Base-by-base conservation (phyloP, 2,797 vertebrate genomes). In the Harpagifer antarcticus region DNA sequence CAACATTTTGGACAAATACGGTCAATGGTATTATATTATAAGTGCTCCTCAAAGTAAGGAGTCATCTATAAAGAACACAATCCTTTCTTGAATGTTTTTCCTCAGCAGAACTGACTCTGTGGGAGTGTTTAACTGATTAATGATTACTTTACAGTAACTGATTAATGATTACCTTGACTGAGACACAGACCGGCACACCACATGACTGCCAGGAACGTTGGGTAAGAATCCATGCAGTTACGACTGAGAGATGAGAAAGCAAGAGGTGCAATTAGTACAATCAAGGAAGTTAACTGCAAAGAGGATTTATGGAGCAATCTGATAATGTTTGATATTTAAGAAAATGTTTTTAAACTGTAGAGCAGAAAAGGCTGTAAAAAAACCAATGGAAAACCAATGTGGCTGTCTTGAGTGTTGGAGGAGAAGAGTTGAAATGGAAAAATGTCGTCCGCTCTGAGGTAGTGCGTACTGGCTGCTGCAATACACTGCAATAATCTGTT, bases 181-280 rank as follows among this genome's bases (percentile, higher is more conserved):
- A 98, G 97, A 75, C 98, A 96, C 43, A 99, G 81, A 5, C 98
- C 98, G 0, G 97, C 97, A 2, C 95, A 97, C 97, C 98, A 99
- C 86, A 99, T 95, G 79, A 97, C 89, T 0, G 94, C 98, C 0
- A 99, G 95, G 84, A 99, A 99, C 0, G 98, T 98, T 1, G 98
- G 95, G 59, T 99, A 99, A 0, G 96, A 83, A 0, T 99, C 97
- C 78, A 96, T 96, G 0, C 98, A 99, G 94, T 99, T 99, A 63
- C 97, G 97, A 67, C 98, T 99, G 76, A 65, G 65, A 69, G 33
- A 68, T 47, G 14, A 1, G 8, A 8, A 63, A 69, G 61, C 10
- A 84, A 61, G 2, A 72, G 12, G 31, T 27, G 47, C 10, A 1
- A 57, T 82, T 56, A 73, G 31, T 5, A 69, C 47, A 74, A 33